Base-by-base conservation (phyloP, 2,113 vertebrate species). In the Oostethus manadensis region DNA sequence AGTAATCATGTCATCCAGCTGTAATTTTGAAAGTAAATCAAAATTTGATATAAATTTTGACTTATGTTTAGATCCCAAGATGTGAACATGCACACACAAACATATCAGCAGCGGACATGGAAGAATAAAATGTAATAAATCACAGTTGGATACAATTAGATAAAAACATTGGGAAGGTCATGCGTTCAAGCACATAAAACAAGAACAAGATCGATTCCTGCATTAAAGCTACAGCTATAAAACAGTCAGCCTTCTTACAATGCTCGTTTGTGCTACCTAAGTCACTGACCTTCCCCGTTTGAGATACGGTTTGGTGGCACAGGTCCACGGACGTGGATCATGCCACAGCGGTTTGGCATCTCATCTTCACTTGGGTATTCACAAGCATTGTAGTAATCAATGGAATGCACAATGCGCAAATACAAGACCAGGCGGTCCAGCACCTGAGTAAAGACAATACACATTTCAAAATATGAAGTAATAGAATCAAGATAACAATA, bases 311-410 rank as follows among this genome's bases (percentile, higher is more conserved):
- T 96, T 7, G 93, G 94, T 2, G 94, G 94, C 63, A 96, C 88
- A 11, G 95, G 94, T 1, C 93, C 95, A 0, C 94, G 88, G 0
- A 97, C 94, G 0, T 97, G 95, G 68, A 97, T 87, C 75, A 97
- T 95, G 29, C 95, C 94, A 11, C 95, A 97, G 29, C 95, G 92
- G 69, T 96, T 96, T 21, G 95, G 94, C 95, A 97, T 97, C 74
- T 97, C 93, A 4, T 97, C 94, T 82, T 97, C 94, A 2, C 92
- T 94, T n/a, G 92, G 88, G 71, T 97, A 97, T 78, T 97, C 94
- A 3, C 93, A 95, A 10, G 88, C 92, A 82, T 95, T 96, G 66
- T 97, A 97, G 66, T 94, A 97, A 67, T 97, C 94, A 1, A 97
- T 87, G 0, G 95, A 97, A 69, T 97, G 95, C 3, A 97, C 93